Conservation (phyloP, 2,888 invertebrate genomes). For the Pandemis cinnamomeana region DNA sequence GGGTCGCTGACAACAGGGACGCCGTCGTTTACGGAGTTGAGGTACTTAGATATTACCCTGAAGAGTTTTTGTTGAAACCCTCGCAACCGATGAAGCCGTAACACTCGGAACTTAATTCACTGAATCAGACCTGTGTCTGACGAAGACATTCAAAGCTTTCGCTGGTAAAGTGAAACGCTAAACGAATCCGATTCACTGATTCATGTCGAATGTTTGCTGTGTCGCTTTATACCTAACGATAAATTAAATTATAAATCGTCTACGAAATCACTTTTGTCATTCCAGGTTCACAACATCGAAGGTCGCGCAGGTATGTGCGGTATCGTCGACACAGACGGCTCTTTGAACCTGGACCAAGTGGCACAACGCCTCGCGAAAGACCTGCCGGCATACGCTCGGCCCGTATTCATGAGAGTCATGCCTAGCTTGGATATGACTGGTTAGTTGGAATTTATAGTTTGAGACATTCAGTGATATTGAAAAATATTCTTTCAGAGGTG, state of each 20-base stretch:
- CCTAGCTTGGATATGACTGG: constrained; percentile 96
- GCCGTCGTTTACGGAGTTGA: constrained; percentile 98
- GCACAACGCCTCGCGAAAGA: constrained; percentile 87
- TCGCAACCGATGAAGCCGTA: no score
- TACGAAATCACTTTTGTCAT: constrained; percentile 6
- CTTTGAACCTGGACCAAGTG: constrained; percentile 87
- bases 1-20: constrained; percentile 92
- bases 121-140: no score
- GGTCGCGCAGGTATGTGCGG: constrained; percentile 99
- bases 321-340: constrained; percentile 90
- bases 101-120: no score
- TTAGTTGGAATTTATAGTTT: constrained; percentile 61
- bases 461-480: neutral
- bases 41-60: constrained; percentile 69
- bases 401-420: constrained; percentile 94
- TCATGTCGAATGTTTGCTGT: no score
- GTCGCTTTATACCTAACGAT: no score
- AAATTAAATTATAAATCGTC: no score
- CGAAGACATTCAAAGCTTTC: neutral
- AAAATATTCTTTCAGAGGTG: no score
- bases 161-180: neutral
- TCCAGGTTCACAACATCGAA: constrained; percentile 89
- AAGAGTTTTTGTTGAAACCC: no score
- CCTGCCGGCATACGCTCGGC: constrained; percentile 95
- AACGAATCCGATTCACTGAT: neutral